Evolutionary conservation across 2,113 vertebrate genomes (phyloP).

Genomic region (Chionodraco myersi): DNA sequence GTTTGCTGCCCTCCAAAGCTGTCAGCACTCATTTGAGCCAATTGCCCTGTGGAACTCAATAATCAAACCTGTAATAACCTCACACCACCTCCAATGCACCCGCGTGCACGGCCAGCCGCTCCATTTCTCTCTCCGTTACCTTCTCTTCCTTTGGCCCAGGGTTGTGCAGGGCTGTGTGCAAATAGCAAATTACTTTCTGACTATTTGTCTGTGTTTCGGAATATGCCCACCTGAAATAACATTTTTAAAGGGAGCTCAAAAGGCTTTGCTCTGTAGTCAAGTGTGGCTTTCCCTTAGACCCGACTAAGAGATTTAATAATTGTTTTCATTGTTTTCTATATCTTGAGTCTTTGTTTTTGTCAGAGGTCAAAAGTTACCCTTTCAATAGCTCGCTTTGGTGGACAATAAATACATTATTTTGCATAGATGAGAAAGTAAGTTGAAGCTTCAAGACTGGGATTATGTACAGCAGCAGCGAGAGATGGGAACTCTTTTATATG

Average conservation of each 20-base stretch:
- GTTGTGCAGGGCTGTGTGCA: constrained; percentile 43
- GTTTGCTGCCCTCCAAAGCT: constrained; percentile 80
- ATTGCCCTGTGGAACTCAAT: constrained; percentile 80
- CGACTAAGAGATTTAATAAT: background rate
- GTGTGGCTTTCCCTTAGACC: constrained; percentile 1
- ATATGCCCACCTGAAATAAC: constrained; percentile 29
- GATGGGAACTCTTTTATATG: constrained; percentile 21
- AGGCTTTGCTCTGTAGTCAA: constrained; percentile 9
- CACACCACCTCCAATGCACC: constrained; percentile 60
- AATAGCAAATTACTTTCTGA: constrained; percentile 56
- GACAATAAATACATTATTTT: constrained; percentile 27
- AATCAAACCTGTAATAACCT: constrained; percentile 82
- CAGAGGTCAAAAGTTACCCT: constrained; percentile 23
- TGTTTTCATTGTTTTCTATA: background rate
- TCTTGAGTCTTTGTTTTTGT: constrained; percentile 10
- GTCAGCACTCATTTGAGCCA: constrained; percentile 83
- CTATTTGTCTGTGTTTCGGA: constrained; percentile 29
- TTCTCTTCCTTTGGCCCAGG: constrained; percentile 34
- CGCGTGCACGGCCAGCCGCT: constrained; percentile 26
- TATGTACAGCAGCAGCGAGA: background rate
- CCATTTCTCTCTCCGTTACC: background rate
- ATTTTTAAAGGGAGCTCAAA: constrained; percentile 25
- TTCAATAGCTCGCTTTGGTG: background rate
- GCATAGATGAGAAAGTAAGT: constrained; percentile 22
- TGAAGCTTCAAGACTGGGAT: background rate